Evolutionary conservation across 2,113 vertebrate genomes (phyloP).

Genomic region (Archilochus colubris): DNA sequence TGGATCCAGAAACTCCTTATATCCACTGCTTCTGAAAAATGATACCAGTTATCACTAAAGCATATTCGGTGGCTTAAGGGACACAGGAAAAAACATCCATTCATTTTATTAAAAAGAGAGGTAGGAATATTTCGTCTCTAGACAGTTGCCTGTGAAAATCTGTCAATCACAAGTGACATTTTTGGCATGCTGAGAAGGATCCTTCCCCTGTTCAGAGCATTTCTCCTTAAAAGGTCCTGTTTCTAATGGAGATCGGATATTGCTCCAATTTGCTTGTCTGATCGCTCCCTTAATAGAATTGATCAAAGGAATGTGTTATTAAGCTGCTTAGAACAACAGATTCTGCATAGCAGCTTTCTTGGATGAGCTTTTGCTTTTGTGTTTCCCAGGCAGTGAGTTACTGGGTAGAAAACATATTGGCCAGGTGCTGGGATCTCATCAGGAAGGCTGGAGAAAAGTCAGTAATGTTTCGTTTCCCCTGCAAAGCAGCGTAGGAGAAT

Average conservation of each 20-base stretch:
- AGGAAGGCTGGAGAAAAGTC: background rate
- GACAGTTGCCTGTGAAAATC: background rate
- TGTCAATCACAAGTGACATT: fast-evolving
- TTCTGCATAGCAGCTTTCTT: background rate
- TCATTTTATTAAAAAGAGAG: background rate
- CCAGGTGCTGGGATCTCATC: background rate
- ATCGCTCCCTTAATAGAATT: background rate
- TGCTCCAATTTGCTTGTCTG: background rate
- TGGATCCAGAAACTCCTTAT: background rate
- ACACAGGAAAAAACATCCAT: background rate
- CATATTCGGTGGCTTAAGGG: background rate
- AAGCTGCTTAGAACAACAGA: slow-evolving; percentile 22
- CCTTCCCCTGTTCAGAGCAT: background rate
- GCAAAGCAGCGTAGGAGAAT: background rate
- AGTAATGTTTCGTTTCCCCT: background rate
- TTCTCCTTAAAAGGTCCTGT: background rate
- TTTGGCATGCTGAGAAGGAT: background rate
- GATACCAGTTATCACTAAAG: background rate
- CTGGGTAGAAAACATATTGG: background rate
- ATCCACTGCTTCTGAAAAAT: background rate
- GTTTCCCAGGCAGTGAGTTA: background rate
- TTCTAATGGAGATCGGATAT: background rate
- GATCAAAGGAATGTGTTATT: background rate
- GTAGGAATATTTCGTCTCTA: background rate
- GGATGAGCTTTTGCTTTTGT: slow-evolving; percentile 7